Evolutionary conservation across 2,888 invertebrate genomes (phyloP).

Genomic region (Pollenia angustigena): DNA sequence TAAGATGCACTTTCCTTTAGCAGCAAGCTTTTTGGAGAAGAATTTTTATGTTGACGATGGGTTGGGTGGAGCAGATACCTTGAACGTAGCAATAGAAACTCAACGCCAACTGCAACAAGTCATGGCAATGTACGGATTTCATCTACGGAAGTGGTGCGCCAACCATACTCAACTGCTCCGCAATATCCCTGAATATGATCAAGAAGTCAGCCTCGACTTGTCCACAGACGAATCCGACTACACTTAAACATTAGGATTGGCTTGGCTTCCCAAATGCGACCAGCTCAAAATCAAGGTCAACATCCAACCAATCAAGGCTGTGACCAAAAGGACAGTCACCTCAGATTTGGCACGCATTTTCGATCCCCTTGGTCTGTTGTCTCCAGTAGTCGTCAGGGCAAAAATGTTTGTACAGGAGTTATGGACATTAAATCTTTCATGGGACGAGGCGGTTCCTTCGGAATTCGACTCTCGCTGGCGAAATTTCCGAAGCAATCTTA

Average conservation of each 20-base stretch:
- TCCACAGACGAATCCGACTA: background rate
- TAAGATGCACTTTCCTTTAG: background rate
- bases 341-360: no score
- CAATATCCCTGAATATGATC: background rate
- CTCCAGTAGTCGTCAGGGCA: no score
- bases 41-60: slow-evolving; percentile 1
- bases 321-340: no score
- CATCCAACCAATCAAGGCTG: no score
- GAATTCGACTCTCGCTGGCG: background rate
- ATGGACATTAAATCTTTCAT: background rate
- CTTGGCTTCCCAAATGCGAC: background rate
- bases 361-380: no score
- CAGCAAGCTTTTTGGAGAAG: background rate
- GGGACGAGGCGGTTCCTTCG: background rate
- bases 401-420: no score
- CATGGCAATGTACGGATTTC: slow-evolving; percentile 12
- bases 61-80: background rate
- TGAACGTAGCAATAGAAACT: background rate
- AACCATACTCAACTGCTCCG: slow-evolving; percentile 12
- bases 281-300: background rate
- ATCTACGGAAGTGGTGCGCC: slow-evolving; percentile 21
- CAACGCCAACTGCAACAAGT: background rate
- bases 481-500: background rate
- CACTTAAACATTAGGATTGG: background rate
- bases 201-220: background rate